Conservation (phyloP, 2,113 vertebrate genomes). For the Siniperca chuatsi region DNA sequence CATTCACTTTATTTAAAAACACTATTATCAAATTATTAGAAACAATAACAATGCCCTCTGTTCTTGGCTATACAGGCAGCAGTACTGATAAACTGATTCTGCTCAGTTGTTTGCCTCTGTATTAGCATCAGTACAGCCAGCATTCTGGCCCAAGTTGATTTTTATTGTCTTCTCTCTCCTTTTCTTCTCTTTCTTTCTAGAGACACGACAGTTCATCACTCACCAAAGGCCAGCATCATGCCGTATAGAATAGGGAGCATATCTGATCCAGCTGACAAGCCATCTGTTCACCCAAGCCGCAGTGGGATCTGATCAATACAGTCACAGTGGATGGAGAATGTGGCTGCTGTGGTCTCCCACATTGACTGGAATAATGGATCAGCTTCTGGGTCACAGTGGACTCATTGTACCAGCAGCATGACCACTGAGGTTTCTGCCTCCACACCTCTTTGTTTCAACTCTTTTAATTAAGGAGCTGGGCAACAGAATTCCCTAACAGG, state of each 20-base stretch:
- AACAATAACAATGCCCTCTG: background rate
- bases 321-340: slow-evolving; percentile 53
- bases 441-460: slow-evolving; percentile 77
- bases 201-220: slow-evolving; percentile 34
- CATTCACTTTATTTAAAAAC: slow-evolving; percentile 3
- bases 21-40: background rate
- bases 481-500: slow-evolving; percentile 78
- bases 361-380: slow-evolving; percentile 81
- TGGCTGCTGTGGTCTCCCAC: slow-evolving; percentile 71
- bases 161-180: slow-evolving; percentile 10
- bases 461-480: slow-evolving; percentile 81
- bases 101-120: slow-evolving; percentile 3
- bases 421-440: slow-evolving; percentile 75
- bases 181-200: background rate
- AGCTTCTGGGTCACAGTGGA: slow-evolving; percentile 76
- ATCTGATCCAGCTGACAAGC: slow-evolving; percentile 67
- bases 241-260: slow-evolving; percentile 22
- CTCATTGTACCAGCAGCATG: slow-evolving; percentile 75
- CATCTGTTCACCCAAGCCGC: slow-evolving; percentile 74
- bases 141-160: background rate
- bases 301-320: slow-evolving; percentile 79
- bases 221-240: slow-evolving; percentile 27
- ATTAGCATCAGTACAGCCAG: slow-evolving; percentile 1
- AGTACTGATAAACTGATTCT: background rate
- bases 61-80: background rate